Evolutionary conservation across 35 echinoderm and acorn worm species (phyloP), one percentile per base, ranked within the genome.

Genomic region (Hemicentrotus pulcherrimus): DNA sequence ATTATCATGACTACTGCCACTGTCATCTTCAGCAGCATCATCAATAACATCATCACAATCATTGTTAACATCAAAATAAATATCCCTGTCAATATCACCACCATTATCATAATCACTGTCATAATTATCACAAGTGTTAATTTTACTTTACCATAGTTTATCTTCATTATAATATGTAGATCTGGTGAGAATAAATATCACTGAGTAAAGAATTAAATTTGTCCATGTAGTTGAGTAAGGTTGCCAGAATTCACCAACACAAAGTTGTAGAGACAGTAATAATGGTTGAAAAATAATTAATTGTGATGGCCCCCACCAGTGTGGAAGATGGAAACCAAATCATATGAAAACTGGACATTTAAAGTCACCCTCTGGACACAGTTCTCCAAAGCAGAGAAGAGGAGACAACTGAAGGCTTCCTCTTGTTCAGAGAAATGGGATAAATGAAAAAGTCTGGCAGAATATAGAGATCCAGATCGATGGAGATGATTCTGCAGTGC

Each of bases 391-490:
- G 60, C 58, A 94, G 55, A 94, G 33, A 94, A 85, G 94, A 31
- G 19, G 15, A 61, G 94, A 85, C 52, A 41, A 41, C 35, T 41
- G 35, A 78, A 32, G 94, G 94, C 41, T 94, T 94, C 32, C 19
- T 46, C 8, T 24, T 94, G 31, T 94, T 85, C 94, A 12, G 14
- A 32, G 11, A 94, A 94, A 32, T n/a, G 94, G 94, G 16, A 59
- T 94, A 5, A 94, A 94, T 46, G 94, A 94, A 32, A 94, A 94
- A 94, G 94, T 94, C 4, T 61, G 94, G 94, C 94, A 94, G 24
- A 94, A 70, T 94, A 59, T 6, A 71, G 94, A 94, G 46, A 61
- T 94, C 9, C 55, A 94, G 16, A 71, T 94, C 0, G 60, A 94
- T 22, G 52, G 61, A 32, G 94, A 65, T 52, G 60, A 85, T 46